Evolutionary conservation across 2,797 vertebrate genomes (phyloP).

Genomic region (Mycteria americana): DNA sequence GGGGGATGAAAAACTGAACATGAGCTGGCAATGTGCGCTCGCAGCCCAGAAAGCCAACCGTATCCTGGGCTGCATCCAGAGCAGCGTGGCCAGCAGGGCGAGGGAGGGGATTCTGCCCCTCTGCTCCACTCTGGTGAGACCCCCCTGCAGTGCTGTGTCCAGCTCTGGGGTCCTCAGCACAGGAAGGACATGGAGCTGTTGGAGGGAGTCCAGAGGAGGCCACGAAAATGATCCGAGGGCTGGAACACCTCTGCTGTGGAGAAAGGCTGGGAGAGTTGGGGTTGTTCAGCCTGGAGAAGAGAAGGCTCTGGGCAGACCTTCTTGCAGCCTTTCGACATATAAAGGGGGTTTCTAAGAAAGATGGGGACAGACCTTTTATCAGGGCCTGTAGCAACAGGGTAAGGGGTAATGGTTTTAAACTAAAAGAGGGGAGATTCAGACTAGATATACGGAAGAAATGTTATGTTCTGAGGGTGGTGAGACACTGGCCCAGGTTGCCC

Average conservation of each 20-base stretch:
- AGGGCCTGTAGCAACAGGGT: background rate
- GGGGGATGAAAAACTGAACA: too few species aligned
- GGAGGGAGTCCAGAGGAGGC: background rate
- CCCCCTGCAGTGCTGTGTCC: background rate
- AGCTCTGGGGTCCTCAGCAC: too few species aligned
- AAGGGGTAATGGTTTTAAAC: background rate
- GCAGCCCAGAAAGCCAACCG: background rate
- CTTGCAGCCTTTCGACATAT: background rate
- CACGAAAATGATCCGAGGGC: too few species aligned
- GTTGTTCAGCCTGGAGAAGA: background rate
- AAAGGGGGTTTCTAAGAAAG: background rate
- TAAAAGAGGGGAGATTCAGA: background rate
- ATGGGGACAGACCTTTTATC: too few species aligned
- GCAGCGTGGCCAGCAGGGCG: background rate
- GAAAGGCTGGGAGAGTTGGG: background rate
- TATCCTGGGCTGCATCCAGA: background rate
- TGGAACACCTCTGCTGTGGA: background rate
- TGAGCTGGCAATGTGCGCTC: rapidly evolving
- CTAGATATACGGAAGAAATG: background rate
- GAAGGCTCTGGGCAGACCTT: background rate
- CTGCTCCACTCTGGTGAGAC: background rate
- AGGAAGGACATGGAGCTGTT: background rate
- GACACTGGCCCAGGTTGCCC: background rate
- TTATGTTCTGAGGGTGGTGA: background rate
- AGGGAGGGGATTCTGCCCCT: background rate